Evolutionary conservation across 2,797 vertebrate species (phyloP).

Genomic region (Anisognathus igniventris): DNA sequence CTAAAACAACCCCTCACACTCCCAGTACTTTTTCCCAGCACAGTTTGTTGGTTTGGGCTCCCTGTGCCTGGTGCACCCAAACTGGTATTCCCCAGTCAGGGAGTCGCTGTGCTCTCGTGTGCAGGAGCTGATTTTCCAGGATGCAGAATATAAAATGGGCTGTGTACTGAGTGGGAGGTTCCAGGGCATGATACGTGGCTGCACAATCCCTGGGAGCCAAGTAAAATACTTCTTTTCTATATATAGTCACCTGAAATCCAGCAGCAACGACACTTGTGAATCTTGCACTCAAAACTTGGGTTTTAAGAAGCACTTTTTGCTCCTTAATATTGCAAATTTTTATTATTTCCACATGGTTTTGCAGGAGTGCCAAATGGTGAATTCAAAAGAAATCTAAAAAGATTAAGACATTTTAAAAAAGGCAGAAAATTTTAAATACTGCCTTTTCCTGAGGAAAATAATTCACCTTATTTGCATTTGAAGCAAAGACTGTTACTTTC

Average conservation of each 20-base stretch:
- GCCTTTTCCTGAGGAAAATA: not conserved
- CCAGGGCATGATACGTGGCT: conserved; percentile 37
- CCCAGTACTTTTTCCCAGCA: not conserved
- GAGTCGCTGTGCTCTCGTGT: not conserved
- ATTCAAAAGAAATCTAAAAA: not conserved
- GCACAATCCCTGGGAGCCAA: conserved; percentile 27
- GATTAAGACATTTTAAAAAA: not conserved
- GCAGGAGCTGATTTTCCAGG: conserved; percentile 46
- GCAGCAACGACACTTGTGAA: conserved; percentile 21
- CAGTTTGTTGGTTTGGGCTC: not conserved
- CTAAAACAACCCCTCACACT: not conserved
- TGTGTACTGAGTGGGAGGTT: conserved; percentile 19
- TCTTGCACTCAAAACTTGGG: not conserved
- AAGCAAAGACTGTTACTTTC: not conserved
- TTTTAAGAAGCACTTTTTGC: not conserved
- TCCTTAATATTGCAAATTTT: not conserved
- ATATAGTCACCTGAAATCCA: conserved; percentile 54
- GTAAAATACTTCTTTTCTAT: conserved; percentile 59
- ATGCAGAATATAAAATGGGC: conserved; percentile 2
- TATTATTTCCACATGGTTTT: not conserved
- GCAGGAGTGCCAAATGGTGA: not conserved
- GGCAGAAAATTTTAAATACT: not conserved
- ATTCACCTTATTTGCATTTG: not conserved
- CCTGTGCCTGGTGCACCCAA: not conserved
- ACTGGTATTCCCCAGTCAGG: not conserved